Base-by-base conservation (phyloP, 2,888 invertebrate genomes). In the Nomada ruficornis region DNA sequence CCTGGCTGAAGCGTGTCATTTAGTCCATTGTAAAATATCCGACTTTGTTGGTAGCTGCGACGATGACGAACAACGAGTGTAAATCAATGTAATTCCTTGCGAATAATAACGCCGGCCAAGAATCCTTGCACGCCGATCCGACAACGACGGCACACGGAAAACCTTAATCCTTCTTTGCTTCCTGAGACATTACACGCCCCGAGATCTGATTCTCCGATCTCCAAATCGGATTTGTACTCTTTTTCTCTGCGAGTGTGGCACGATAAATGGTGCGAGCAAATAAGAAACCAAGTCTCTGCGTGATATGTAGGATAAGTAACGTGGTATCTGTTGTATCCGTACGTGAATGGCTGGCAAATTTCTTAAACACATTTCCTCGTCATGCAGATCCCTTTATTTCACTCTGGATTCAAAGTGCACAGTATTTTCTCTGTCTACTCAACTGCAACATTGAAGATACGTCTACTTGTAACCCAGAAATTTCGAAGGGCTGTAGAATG, bases 61-160 rank as follows among this genome's bases (percentile, higher is more conserved):
- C 82, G 82, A 77, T 82, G 82, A 83, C 65, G 72, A 65, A 82
- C 82, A 77, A 83, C 82, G 70, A 70, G 73, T 52, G 70, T 83
- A 70, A 73, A 82, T 82, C 82, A 82, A 77, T 82, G 64, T 68
- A 69, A 82, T 72, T 65, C 54, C 50, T 26, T 11, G 50, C 4
- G 77, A 62, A 82, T 77, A 82, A 82, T 77, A 72, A 73, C 54
- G 23, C 13, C 55, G 2, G 18, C 44, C 29, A 10, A 62, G 50
- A 52, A 67, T 72, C 63, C 68, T 79, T 59, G 80, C 80, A 47
- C 80, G 72, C 50, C 68, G 67, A 72, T 79, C 79, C 63, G 80
- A 62, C 54, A 52, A n/a, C 18, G 60, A 47, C 60, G 62, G 72
- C 11, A 36, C 75, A 63, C 65, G 67, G 80, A 79, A 68, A 55